Evolutionary conservation across 2,113 vertebrate genomes (phyloP), one percentile per base, ranked within the genome.

Genomic region (Eurystomus gularis): DNA sequence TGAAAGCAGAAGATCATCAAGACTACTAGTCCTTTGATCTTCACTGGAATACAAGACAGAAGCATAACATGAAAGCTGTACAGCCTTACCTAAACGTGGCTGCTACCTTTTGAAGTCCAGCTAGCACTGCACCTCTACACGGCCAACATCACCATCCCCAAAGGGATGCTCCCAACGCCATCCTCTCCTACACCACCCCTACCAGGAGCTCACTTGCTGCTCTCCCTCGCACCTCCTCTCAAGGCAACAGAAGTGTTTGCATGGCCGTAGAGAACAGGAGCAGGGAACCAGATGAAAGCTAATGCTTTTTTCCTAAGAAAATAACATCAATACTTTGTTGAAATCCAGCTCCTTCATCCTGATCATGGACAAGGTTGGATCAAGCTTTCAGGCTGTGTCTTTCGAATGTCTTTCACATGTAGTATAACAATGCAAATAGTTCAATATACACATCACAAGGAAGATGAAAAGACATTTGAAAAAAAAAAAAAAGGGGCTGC

Each of bases 191-290:
- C 29, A 35, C 33, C 60, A 87, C n/a, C 51, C 23, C 73, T 35
- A 29, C 33, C 48, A 37, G 28, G 51, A 55, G 33, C 78, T 49
- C 44, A 65, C 14, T 31, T 33, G 19, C 76, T 83, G 55, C 55
- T 69, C 48, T 20, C 37, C 70, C 65, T 39, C 37, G 31, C 2
- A 2, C n/a, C 23, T 60, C 26, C 33, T 17, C 35, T 25, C 4
- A 0, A 0, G 6, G 26, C 61, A 80, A 28, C 18, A 44, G 10
- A 28, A 55, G 35, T 0, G 11, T 8, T 18, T 24, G 24, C 0
- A 0, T 4, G 39, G 51, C n/a, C 7, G 1, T 1, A 52, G 39
- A 48, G 37, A 66, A 49, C 31, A 37, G 18, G 21, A 88, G 8
- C 5, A 26, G 18, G 28, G 28, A 85, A 54, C 9, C 1, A 1